These are phyloP conservation scores for Catharus ustulatus DNA, from an alignment of 2,797 vertebrate species.

Conservation along the genomic window DNA sequence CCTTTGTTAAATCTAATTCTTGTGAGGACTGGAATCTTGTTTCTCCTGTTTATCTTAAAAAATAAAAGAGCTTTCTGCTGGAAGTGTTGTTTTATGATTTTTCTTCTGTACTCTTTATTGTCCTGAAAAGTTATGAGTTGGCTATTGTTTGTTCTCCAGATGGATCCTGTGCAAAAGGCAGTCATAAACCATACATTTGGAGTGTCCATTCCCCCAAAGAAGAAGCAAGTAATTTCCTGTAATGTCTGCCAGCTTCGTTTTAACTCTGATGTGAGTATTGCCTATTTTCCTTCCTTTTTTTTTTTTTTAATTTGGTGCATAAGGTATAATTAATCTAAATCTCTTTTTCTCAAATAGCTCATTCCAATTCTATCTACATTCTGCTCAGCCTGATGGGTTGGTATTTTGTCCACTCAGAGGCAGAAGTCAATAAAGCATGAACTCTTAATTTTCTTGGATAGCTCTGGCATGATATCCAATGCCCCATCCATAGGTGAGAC, in stretches of 20 bases:
- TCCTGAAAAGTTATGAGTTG: conserved; percentile 37
- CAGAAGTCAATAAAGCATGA: not conserved
- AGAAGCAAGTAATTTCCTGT: conserved; percentile 95
- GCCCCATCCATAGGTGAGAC: accelerated
- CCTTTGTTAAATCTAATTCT: not conserved
- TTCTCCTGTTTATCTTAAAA: not conserved
- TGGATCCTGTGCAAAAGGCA: conserved; percentile 99
- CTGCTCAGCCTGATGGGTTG: not conserved
- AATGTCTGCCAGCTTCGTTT: conserved; percentile 96
- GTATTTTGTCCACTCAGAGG: not conserved
- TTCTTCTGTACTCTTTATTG: not conserved
- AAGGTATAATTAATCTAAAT: not conserved
- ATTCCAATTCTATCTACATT: not conserved
- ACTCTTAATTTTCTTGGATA: not conserved
- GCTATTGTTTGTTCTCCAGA: conserved; percentile 81
- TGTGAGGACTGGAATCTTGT: not conserved
- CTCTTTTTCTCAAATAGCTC: not conserved
- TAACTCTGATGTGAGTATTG: conserved; percentile 93
- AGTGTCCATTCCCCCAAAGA: conserved; percentile 91
- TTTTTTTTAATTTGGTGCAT: not conserved
- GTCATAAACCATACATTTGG: conserved; percentile 99
- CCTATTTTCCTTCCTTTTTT: not conserved
- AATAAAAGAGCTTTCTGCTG: not conserved
- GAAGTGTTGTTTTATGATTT: not conserved
- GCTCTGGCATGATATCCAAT: not conserved